phyloP scores from a whole-genome alignment of 2,113 vertebrate genomes.

The Oreochromis tanganicae region DNA sequence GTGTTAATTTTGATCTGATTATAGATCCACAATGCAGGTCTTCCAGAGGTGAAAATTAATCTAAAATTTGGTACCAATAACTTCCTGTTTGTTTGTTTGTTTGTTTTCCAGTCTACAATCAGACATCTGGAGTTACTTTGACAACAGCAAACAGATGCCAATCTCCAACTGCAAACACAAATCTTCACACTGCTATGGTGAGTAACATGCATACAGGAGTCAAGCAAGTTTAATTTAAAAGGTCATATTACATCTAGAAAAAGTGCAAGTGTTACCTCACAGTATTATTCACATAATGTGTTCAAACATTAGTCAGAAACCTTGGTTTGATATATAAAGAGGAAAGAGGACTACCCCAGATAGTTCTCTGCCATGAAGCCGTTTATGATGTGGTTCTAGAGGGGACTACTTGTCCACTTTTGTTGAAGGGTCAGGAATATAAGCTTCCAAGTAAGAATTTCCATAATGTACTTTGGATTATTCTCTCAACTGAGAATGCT shows the following conservation, averaged over 20 bases:
- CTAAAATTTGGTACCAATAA: background rate
- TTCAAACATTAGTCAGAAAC: background rate
- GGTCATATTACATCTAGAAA: background rate
- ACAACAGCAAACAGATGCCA: conserved; percentile 44
- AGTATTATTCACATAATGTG: background rate
- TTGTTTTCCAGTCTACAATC: conserved; percentile 16
- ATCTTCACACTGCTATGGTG: conserved; percentile 48
- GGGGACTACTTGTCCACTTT: background rate
- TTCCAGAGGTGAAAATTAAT: background rate
- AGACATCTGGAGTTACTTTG: conserved; percentile 4
- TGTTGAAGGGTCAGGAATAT: background rate
- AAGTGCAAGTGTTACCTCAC: background rate
- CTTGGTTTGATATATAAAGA: background rate
- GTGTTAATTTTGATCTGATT: background rate
- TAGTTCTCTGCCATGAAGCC: background rate
- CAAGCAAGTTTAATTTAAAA: background rate
- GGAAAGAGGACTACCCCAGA: no score
- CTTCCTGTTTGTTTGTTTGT: background rate
- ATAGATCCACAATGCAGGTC: background rate
- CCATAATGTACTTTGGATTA: background rate
- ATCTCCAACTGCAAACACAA: background rate
- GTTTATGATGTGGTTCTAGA: background rate
- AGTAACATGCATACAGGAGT: conserved; percentile 13
- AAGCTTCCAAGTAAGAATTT: background rate
- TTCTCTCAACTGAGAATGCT: background rate